Evolutionary conservation across 2,888 invertebrate genomes (phyloP).

Genomic region (Doris montereyensis): DNA sequence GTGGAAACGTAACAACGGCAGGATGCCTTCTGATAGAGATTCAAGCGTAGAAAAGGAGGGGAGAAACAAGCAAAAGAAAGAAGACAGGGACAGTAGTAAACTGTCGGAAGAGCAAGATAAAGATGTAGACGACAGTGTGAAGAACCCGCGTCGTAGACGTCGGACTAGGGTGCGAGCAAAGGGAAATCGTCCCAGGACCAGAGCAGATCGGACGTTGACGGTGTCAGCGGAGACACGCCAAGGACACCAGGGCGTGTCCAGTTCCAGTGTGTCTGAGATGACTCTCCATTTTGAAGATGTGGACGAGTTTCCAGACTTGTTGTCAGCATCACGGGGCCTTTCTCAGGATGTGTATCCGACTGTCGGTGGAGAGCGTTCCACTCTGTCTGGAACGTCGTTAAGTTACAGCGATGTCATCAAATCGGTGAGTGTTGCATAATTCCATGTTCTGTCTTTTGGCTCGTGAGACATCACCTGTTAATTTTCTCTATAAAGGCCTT

Average conservation of each 20-base stretch:
- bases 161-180: too few species aligned
- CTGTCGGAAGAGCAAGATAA: too few species aligned
- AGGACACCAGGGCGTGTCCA: constrained; percentile 40
- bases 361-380: constrained; percentile 43
- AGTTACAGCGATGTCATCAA: constrained; percentile 66
- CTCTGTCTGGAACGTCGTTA: constrained; percentile 42
- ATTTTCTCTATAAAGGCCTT: too few species aligned
- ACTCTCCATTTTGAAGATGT: constrained; percentile 68
- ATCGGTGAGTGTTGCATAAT: constrained; percentile 46
- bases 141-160: too few species aligned
- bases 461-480: too few species aligned
- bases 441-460: neutral
- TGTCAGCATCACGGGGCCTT: constrained; percentile 32
- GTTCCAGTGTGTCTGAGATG: constrained; percentile 44
- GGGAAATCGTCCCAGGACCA: too few species aligned
- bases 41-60: constrained; percentile 41
- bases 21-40: constrained; percentile 41
- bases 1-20: constrained; percentile 44
- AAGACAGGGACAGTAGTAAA: constrained; percentile 40
- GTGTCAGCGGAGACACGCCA: constrained; percentile 43
- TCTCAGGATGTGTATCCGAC: neutral
- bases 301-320: constrained; percentile 67
- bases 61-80: constrained; percentile 33
- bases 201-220: too few species aligned
- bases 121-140: too few species aligned